Evolutionary conservation across 1,140 invertebrate genomes (phyloP).

Genomic region (Triops longicaudatus): DNA sequence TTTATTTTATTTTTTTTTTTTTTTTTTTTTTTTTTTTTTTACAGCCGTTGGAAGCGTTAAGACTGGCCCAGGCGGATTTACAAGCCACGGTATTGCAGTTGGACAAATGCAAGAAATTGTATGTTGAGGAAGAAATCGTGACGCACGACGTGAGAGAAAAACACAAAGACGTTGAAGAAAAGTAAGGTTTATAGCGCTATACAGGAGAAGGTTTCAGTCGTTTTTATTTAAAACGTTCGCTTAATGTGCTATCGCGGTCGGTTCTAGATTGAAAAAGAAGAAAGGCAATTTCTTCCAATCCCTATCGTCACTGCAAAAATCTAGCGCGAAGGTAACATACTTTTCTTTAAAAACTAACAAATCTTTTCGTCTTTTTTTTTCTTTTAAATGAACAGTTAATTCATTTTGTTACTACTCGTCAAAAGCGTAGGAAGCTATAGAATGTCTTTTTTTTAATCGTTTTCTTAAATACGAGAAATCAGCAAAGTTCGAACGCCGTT

Average conservation of each 20-base stretch:
- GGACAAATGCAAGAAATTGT: slow-evolving; percentile 88
- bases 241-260: slow-evolving; percentile 33
- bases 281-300: slow-evolving; percentile 94
- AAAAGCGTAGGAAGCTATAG: not conserved
- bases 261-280: slow-evolving; percentile 80
- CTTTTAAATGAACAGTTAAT: too few species aligned
- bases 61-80: slow-evolving; percentile 80
- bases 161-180: slow-evolving; percentile 90
- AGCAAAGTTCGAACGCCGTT: not conserved
- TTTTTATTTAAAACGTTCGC: slow-evolving; percentile 6
- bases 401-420: too few species aligned
- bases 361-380: too few species aligned
- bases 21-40: slow-evolving; percentile 35
- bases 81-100: slow-evolving; percentile 78
- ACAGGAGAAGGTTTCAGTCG: not conserved
- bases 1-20: slow-evolving; percentile 37
- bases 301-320: slow-evolving; percentile 88
- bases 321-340: slow-evolving; percentile 74
- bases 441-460: not conserved
- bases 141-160: slow-evolving; percentile 91
- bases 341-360: not conserved
- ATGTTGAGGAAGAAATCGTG: slow-evolving; percentile 90
- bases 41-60: slow-evolving; percentile 74
- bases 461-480: not conserved
- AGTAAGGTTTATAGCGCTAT: slow-evolving; percentile 54